phyloP scores from a whole-genome alignment of 2,797 vertebrate species.

The Chiloscyllium punctatum region DNA sequence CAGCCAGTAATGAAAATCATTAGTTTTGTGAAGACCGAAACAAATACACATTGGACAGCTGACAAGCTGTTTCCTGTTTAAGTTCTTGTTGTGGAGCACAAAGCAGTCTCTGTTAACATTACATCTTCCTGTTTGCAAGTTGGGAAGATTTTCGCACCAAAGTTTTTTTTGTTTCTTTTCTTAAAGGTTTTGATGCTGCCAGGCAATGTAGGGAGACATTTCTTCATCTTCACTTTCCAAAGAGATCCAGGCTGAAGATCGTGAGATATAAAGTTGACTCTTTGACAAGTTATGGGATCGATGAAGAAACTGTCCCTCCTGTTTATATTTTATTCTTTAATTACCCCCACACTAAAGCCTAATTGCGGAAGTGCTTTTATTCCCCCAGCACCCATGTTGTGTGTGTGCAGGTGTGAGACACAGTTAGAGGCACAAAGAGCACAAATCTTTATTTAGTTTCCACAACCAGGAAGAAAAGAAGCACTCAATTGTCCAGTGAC shows the following conservation, averaged over 20 bases:
- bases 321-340: too few relatives aligned
- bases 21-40: conserved; percentile 80
- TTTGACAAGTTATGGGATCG: conserved; percentile 50
- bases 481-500: too few relatives aligned
- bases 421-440: too few relatives aligned
- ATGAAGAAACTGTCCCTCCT: conserved; percentile 46
- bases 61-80: conserved; percentile 56
- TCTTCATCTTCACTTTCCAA: conserved; percentile 57
- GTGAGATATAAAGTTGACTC: conserved; percentile 65
- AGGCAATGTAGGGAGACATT: conserved; percentile 48
- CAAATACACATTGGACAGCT: conserved; percentile 61
- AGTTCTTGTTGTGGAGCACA: conserved; percentile 49
- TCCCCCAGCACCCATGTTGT: too few relatives aligned
- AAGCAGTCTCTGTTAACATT: conserved; percentile 47
- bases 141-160: conserved; percentile 43
- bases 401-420: too few relatives aligned
- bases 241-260: conserved; percentile 62
- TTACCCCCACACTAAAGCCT: too few relatives aligned
- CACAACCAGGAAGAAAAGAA: too few relatives aligned
- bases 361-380: too few relatives aligned
- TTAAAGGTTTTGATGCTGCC: conserved; percentile 47
- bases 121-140: conserved; percentile 49
- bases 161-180: conserved; percentile 53
- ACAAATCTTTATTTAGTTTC: too few relatives aligned
- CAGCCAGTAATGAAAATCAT: conserved; percentile 71